Conservation (phyloP, 2,797 vertebrate genomes). For the Dromococcyx pavoninus region DNA sequence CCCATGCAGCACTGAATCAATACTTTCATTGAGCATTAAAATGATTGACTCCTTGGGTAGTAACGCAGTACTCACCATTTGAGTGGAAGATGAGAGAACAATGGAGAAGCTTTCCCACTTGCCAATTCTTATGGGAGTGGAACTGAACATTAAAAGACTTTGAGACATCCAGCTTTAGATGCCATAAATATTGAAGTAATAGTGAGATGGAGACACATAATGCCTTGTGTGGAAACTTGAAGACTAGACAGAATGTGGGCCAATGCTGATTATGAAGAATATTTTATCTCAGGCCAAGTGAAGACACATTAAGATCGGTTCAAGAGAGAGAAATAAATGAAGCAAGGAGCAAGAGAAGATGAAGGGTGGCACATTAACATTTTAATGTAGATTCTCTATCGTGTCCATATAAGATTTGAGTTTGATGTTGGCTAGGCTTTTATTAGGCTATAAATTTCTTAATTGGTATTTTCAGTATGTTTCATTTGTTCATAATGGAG, state of each 20-base stretch:
- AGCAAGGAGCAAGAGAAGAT: background rate
- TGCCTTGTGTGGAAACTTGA: constrained; percentile 69
- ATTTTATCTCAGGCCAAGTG: constrained; percentile 58
- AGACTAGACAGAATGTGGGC: constrained; percentile 27
- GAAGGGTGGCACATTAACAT: background rate
- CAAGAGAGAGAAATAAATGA: constrained; percentile 1
- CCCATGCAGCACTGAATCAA: rapidly evolving
- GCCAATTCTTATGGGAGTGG: constrained; percentile 64
- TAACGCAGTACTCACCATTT: background rate
- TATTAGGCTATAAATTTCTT: background rate
- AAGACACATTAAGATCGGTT: constrained; percentile 41
- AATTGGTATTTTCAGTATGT: constrained; percentile 3
- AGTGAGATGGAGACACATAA: constrained; percentile 69
- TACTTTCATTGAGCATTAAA: background rate
- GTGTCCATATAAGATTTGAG: background rate
- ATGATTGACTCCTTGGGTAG: rapidly evolving
- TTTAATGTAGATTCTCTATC: background rate
- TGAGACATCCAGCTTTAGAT: constrained; percentile 56
- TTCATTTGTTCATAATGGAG: background rate
- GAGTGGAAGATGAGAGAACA: constrained; percentile 11
- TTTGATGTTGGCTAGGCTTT: background rate
- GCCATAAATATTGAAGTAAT: constrained; percentile 65
- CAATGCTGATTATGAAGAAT: constrained; percentile 59
- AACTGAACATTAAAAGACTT: constrained; percentile 53
- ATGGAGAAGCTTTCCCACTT: background rate